These are phyloP conservation scores for Myotis planiceps DNA, from an alignment of 2,797 vertebrate genomes.

Conservation along the genomic window DNA sequence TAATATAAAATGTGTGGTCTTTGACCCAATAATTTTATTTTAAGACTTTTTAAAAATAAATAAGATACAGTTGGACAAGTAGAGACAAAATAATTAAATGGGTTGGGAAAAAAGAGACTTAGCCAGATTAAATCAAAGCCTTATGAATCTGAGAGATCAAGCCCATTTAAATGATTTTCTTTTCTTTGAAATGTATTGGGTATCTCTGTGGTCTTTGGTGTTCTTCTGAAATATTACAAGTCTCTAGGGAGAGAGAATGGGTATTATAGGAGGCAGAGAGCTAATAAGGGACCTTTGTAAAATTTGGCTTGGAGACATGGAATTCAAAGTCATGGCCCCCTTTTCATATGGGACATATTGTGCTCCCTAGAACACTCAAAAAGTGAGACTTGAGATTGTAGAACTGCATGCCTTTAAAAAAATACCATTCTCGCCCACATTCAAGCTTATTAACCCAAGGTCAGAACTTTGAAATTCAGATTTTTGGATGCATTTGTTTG, in stretches of 20 bases:
- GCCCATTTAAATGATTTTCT: neutral
- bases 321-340: neutral
- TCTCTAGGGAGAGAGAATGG: neutral
- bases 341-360: neutral
- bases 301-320: neutral
- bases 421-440: neutral
- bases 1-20: neutral
- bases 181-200: neutral
- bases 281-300: neutral
- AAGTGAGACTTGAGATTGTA: neutral
- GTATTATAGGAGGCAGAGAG: neutral
- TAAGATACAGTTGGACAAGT: neutral
- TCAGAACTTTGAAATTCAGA: constrained; percentile 51
- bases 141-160: neutral
- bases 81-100: neutral
- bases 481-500: constrained; percentile 5
- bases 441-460: constrained; percentile 34
- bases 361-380: neutral
- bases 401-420: constrained; percentile 20
- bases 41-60: neutral
- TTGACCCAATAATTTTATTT: neutral
- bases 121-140: neutral
- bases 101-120: neutral
- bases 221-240: neutral
- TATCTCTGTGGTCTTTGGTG: neutral